These are phyloP conservation scores for Pangasius sanitwongsei DNA, from an alignment of 2,797 vertebrate genomes.

Conservation along the genomic window DNA sequence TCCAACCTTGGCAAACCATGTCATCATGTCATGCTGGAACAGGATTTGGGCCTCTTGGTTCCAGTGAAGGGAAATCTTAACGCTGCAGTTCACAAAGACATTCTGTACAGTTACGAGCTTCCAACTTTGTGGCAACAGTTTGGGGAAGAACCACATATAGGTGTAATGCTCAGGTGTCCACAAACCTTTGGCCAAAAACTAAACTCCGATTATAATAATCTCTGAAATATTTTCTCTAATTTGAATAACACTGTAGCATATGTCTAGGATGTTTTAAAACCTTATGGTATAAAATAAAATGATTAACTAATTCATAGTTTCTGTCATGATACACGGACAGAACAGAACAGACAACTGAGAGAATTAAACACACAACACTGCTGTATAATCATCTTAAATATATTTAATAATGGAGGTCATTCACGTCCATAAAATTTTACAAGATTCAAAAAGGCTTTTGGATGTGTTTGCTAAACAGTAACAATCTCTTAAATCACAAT, in stretches of 20 bases:
- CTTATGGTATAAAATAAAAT: neutral
- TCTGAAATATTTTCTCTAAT: neutral
- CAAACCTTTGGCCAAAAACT: neutral
- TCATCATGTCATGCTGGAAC: neutral
- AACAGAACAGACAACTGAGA: too few species aligned
- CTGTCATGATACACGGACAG: neutral
- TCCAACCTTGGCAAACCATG: too few species aligned
- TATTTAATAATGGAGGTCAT: slow-evolving; percentile 54
- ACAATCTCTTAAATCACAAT: slow-evolving; percentile 34
- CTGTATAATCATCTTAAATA: slow-evolving; percentile 54
- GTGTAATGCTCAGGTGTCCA: too few species aligned
- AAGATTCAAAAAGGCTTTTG: slow-evolving; percentile 51
- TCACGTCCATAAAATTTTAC: slow-evolving; percentile 39
- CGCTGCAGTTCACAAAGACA: neutral
- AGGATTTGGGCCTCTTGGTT: neutral
- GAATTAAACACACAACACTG: slow-evolving; percentile 24
- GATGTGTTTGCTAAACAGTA: slow-evolving; percentile 63
- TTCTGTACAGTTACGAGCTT: neutral
- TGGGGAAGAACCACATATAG: too few species aligned
- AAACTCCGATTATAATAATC: too few species aligned
- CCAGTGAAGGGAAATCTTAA: neutral
- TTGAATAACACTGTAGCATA: neutral
- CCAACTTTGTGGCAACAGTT: neutral
- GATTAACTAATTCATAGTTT: neutral
- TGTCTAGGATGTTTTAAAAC: too few species aligned